phyloP scores from a whole-genome alignment of 1,140 invertebrate genomes.

The Platorchestia sp. region DNA sequence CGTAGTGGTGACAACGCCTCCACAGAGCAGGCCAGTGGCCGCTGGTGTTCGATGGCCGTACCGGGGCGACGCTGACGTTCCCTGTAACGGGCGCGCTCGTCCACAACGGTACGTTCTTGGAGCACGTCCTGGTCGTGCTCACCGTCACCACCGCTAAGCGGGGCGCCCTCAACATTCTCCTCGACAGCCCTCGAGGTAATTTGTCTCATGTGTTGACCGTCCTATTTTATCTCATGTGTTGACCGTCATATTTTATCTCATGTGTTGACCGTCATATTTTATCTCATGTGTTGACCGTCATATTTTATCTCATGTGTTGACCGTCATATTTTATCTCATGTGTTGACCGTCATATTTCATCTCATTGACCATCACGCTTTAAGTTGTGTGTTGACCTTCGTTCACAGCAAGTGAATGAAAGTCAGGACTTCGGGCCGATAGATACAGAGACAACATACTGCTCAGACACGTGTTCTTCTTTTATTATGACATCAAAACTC shows the following conservation, averaged over 20 bases:
- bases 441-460: not conserved
- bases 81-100: not conserved
- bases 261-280: too few relatives aligned
- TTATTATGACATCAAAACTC: too few relatives aligned
- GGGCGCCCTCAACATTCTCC: constrained; percentile 1
- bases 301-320: too few relatives aligned
- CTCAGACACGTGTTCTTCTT: not conserved
- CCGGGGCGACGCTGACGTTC: not conserved
- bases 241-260: too few relatives aligned
- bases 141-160: not conserved
- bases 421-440: not conserved
- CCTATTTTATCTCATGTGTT: too few relatives aligned
- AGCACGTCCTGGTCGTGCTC: constrained; percentile 27
- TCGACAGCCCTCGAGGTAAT: constrained; percentile 24
- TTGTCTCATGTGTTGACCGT: too few relatives aligned
- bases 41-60: not conserved
- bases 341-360: too few relatives aligned
- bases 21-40: not conserved
- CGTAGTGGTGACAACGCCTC: not conserved
- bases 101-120: not conserved
- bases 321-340: too few relatives aligned
- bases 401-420: too few relatives aligned
- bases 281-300: too few relatives aligned
- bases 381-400: too few relatives aligned
- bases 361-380: too few relatives aligned